These are phyloP conservation scores for Mya arenaria DNA, from an alignment of 1,140 invertebrate species.

Conservation along the genomic window DNA sequence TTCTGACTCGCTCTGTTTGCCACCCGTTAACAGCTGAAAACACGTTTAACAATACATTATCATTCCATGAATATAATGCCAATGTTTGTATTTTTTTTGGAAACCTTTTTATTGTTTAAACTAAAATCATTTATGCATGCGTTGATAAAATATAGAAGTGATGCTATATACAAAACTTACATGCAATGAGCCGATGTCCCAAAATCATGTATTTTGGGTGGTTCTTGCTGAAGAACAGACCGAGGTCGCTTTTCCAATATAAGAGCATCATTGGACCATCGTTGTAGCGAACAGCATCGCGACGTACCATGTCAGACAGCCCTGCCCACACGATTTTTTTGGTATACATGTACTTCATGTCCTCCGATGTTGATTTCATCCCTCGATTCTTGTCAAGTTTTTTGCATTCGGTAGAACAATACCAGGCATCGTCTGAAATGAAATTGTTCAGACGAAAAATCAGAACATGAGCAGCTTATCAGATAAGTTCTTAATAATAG, in stretches of 20 bases:
- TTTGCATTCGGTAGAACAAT: not conserved
- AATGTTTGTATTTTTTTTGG: no score
- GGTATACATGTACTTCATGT: conserved; percentile 7
- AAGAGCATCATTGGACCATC: conserved; percentile 13
- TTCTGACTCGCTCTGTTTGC: not conserved
- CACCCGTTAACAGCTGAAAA: conserved; percentile 4
- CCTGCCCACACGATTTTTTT: conserved; percentile 1
- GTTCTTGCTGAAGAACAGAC: not conserved
- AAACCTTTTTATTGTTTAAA: no score
- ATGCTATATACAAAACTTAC: conserved; percentile 23
- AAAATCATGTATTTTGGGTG: conserved; percentile 19
- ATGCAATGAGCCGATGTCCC: conserved; percentile 6
- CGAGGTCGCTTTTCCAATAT: conserved; percentile 19
- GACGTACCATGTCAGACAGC: conserved; percentile 15
- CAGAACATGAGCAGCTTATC: not conserved
- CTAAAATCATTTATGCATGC: no score
- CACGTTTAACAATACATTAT: not conserved
- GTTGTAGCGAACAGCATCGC: not conserved
- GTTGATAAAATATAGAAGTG: no score
- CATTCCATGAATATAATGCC: not conserved
- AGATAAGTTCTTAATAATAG: not conserved
- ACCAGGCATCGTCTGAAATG: not conserved
- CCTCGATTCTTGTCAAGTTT: not conserved
- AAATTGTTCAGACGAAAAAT: not conserved
- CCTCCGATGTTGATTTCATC: not conserved